Conservation (phyloP, 2,888 invertebrate species). For the Drosophila borborema region DNA sequence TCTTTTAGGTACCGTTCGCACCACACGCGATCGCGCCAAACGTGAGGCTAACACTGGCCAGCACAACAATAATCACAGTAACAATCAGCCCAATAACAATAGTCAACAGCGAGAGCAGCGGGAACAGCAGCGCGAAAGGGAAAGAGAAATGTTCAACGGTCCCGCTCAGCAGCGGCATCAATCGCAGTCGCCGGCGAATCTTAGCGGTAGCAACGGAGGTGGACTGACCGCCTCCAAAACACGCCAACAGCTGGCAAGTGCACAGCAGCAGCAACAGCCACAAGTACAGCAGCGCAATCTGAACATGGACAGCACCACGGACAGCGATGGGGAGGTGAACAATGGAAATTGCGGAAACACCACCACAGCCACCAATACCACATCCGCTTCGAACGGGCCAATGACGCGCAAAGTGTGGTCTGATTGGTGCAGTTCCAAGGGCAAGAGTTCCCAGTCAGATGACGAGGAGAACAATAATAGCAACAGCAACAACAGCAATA, state of each 20-base stretch:
- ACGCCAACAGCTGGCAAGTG: constrained; percentile 69
- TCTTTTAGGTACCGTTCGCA: constrained; percentile 82
- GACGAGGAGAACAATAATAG: constrained; percentile 86
- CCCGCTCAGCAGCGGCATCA: constrained; percentile 56
- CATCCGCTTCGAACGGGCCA: constrained; percentile 84
- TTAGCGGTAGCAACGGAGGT: constrained; percentile 28
- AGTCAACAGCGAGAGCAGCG: constrained; percentile 48
- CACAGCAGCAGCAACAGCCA: constrained; percentile 62
- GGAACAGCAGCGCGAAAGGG: constrained; percentile 48
- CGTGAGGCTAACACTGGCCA: constrained; percentile 83
- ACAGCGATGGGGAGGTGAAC: constrained; percentile 79
- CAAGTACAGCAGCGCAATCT: constrained; percentile 66
- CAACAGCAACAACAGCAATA: constrained; percentile 73
- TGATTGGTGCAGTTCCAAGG: constrained; percentile 88
- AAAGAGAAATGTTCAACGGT: constrained; percentile 43
- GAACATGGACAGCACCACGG: constrained; percentile 82
- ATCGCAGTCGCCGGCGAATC: constrained; percentile 72
- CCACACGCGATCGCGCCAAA: constrained; percentile 85
- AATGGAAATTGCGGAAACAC: constrained; percentile 69
- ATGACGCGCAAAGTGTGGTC: constrained; percentile 92
- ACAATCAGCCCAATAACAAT: constrained; percentile 39
- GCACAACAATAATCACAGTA: constrained; percentile 68
- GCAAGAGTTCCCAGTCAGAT: constrained; percentile 88
- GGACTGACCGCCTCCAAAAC: constrained; percentile 66
- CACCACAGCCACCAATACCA: constrained; percentile 59